Evolutionary conservation across 2,797 vertebrate species (phyloP).

Genomic region (Hirundo rustica): DNA sequence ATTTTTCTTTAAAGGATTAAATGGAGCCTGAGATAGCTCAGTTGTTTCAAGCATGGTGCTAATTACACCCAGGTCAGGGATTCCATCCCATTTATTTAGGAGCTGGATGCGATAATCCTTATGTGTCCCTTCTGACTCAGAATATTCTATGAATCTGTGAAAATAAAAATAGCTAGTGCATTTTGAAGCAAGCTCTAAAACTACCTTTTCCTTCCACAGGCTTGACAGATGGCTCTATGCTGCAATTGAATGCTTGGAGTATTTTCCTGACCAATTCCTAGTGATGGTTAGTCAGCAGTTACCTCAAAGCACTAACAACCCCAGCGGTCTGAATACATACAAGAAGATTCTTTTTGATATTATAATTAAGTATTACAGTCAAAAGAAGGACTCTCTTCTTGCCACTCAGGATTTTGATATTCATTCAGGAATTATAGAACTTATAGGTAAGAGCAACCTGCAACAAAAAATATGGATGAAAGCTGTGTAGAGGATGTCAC

Average conservation of each 20-base stretch:
- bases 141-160: not conserved
- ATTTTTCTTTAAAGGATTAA: not conserved
- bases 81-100: not conserved
- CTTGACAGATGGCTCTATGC: conserved; percentile 83
- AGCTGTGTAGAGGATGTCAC: not conserved
- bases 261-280: conserved; percentile 86
- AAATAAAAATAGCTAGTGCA: not conserved
- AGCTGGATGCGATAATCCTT: not conserved
- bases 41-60: not conserved
- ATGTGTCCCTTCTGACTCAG: not conserved
- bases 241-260: conserved; percentile 86
- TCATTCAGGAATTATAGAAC: conserved; percentile 80
- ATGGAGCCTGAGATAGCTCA: not conserved
- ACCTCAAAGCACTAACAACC: conserved; percentile 56
- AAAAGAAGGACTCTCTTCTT: conserved; percentile 81
- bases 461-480: not conserved
- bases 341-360: conserved; percentile 87
- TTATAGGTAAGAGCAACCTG: conserved; percentile 79
- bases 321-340: conserved; percentile 51
- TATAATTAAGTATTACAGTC: conserved; percentile 85
- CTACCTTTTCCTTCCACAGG: conserved; percentile 63
- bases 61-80: not conserved
- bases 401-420: conserved; percentile 79
- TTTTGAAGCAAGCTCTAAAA: conserved; percentile 23
- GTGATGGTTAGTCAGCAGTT: conserved; percentile 84